Evolutionary conservation across 2,888 invertebrate species (phyloP).

Genomic region (Lampropteryx suffumata): DNA sequence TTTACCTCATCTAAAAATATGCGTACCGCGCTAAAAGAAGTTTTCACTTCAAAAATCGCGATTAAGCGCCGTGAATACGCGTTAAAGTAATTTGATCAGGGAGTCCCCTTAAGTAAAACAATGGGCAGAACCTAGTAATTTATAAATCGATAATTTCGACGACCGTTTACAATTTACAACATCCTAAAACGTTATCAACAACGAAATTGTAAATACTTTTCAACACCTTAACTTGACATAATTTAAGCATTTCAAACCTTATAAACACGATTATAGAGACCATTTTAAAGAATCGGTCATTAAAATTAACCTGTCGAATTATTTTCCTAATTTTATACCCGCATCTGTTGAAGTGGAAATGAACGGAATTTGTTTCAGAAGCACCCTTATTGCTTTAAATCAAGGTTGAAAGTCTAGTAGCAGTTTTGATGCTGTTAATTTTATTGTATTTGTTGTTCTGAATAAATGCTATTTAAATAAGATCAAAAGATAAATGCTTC

Average conservation of each 20-base stretch:
- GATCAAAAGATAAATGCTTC: conserved; percentile 19
- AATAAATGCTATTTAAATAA: conserved; percentile 20
- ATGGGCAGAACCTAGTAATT: too few relatives aligned
- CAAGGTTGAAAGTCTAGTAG: conserved; percentile 2
- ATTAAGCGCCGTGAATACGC: too few relatives aligned
- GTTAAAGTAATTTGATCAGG: too few relatives aligned
- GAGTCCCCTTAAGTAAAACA: too few relatives aligned
- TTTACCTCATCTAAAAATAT: too few relatives aligned
- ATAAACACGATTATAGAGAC: not conserved
- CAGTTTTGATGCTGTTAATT: conserved; percentile 26
- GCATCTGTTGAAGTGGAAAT: conserved; percentile 46
- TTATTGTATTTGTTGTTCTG: conserved; percentile 22
- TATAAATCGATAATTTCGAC: not conserved
- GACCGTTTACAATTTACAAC: not conserved
- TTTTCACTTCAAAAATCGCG: too few relatives aligned
- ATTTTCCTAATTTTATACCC: conserved; percentile 30
- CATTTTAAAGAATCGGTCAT: not conserved
- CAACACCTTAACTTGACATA: not conserved
- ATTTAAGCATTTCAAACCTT: not conserved
- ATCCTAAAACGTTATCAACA: conserved; percentile 1
- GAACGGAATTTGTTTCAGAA: conserved; percentile 7
- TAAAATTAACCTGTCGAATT: conserved; percentile 13
- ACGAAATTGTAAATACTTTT: conserved; percentile 1
- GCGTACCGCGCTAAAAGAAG: too few relatives aligned
- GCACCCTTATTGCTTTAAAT: not conserved